Conservation (phyloP, 1,140 invertebrate species). For the Drosophila bocki region DNA sequence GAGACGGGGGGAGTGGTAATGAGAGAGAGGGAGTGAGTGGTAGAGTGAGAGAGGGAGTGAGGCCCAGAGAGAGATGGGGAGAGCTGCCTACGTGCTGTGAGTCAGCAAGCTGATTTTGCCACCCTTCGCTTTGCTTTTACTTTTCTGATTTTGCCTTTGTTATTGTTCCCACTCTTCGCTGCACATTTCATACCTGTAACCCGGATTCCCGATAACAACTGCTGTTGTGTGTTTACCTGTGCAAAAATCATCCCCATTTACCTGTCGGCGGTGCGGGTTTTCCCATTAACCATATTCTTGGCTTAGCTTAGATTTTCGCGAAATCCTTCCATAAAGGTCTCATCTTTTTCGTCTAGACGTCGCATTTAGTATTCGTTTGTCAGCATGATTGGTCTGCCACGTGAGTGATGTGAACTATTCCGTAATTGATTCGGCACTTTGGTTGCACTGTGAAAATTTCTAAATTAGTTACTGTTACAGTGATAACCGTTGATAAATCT, state of each 20-base stretch:
- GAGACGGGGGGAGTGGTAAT: background rate
- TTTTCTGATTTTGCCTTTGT: conserved; percentile 32
- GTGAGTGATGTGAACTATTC: conserved; percentile 56
- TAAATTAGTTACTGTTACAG: conserved; percentile 39
- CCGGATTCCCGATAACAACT: conserved; percentile 44
- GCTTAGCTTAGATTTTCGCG: conserved; percentile 21
- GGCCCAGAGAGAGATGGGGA: conserved; percentile 2
- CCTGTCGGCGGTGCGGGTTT: conserved; percentile 6
- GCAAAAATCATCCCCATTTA: conserved; percentile 11
- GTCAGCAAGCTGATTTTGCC: conserved; percentile 69
- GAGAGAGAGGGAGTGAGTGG: conserved; percentile 16
- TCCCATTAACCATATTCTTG: conserved; percentile 5
- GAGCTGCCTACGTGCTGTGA: conserved; percentile 73
- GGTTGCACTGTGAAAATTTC: conserved; percentile 27
- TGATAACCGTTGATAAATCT: background rate
- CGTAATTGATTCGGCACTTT: conserved; percentile 40
- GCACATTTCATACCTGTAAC: conserved; percentile 46
- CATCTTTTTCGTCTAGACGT: conserved; percentile 28
- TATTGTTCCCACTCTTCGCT: conserved; percentile 33
- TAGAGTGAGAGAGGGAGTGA: conserved; percentile 12
- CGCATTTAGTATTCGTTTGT: conserved; percentile 44
- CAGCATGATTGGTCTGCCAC: conserved; percentile 73
- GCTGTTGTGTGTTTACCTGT: conserved; percentile 35
- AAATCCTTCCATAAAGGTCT: conserved; percentile 28
- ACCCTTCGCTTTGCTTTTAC: conserved; percentile 54